Evolutionary conservation across 1,140 invertebrate genomes (phyloP).

Genomic region (Episyrphus balteatus): DNA sequence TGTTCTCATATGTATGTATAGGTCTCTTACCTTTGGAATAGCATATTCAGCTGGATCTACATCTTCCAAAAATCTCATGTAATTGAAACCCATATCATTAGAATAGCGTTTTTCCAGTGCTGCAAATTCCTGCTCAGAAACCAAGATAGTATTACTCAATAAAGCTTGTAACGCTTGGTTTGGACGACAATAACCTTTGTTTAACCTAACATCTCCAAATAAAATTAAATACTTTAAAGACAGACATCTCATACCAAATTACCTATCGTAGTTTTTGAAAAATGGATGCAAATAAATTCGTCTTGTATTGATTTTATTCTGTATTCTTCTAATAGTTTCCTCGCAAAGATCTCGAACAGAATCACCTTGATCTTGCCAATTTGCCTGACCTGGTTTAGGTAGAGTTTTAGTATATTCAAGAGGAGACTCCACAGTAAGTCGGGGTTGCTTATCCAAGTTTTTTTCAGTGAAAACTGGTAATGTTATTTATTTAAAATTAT

Average conservation of each 20-base stretch:
- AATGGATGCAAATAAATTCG: slow-evolving; percentile 48
- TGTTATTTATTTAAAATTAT: not conserved
- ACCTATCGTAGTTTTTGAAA: slow-evolving; percentile 57
- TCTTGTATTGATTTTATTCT: slow-evolving; percentile 39
- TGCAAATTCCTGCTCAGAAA: slow-evolving; percentile 49
- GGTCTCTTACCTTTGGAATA: slow-evolving; percentile 22
- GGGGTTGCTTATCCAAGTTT: slow-evolving; percentile 52
- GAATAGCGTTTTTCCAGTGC: slow-evolving; percentile 54
- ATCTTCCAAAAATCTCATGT: slow-evolving; percentile 51
- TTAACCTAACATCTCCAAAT: slow-evolving; percentile 37
- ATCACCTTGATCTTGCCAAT: slow-evolving; percentile 39
- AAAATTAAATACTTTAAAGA: not conserved
- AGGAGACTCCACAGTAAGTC: slow-evolving; percentile 33
- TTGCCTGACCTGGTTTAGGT: slow-evolving; percentile 33
- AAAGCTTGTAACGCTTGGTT: slow-evolving; percentile 54
- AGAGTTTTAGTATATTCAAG: slow-evolving; percentile 38
- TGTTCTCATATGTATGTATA: slow-evolving; percentile 9
- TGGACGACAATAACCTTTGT: slow-evolving; percentile 55
- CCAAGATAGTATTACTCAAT: slow-evolving; percentile 47
- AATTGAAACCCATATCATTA: slow-evolving; percentile 59
- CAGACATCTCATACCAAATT: slow-evolving; percentile 7
- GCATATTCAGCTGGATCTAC: slow-evolving; percentile 33
- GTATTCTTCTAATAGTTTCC: slow-evolving; percentile 41
- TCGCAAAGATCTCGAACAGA: slow-evolving; percentile 41
- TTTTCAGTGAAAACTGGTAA: slow-evolving; percentile 51